Evolutionary conservation across 2,113 vertebrate species (phyloP), one percentile per base, ranked within the genome.

Genomic region (Notiomystis cincta): DNA sequence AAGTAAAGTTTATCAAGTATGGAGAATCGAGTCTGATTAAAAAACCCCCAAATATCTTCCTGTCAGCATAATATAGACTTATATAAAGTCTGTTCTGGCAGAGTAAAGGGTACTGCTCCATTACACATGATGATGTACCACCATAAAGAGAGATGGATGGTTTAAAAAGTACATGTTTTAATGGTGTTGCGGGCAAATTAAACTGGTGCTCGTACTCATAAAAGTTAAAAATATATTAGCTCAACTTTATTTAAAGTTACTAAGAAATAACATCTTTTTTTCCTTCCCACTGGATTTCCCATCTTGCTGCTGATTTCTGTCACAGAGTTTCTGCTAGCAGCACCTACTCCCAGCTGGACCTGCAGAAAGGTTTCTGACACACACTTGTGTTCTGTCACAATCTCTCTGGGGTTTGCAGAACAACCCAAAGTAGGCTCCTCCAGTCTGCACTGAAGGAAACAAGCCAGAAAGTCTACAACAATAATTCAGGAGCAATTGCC

Each of bases 351-450:
- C 61, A 69, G 28, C 31, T 67, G 45, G 33, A 76, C 40, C 16
- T 38, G 12, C 37, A 90, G 82, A 65, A 82, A 47, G 11, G 6
- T 22, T 86, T 75, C 64, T 65, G 54, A 77, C 2, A 2, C 27
- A 35, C 1, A 0, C 12, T 57, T 57, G 25, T 83, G 58, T 80
- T 77, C 58, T 72, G 12, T 53, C 75, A 82, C 66, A 69, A 19
- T 24, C 31, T 69, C 30, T 54, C 33, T 44, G 50, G 7, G 10
- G 7, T 77, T 76, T 85, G 28, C 57, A 53, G 61, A 89, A 33
- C 15, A 65, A 50, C 2, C 3, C 35, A 71, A 44, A 20, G 24
- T 0, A 3, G 24, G 1, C 2, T 6, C 15, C 24, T n/a, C 42
- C 15, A 62, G 50, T 24, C 42, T 37, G 3, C 16, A 11, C 11